Evolutionary conservation across 2,888 invertebrate species (phyloP).

Genomic region (Trichogramma dendrolimi): DNA sequence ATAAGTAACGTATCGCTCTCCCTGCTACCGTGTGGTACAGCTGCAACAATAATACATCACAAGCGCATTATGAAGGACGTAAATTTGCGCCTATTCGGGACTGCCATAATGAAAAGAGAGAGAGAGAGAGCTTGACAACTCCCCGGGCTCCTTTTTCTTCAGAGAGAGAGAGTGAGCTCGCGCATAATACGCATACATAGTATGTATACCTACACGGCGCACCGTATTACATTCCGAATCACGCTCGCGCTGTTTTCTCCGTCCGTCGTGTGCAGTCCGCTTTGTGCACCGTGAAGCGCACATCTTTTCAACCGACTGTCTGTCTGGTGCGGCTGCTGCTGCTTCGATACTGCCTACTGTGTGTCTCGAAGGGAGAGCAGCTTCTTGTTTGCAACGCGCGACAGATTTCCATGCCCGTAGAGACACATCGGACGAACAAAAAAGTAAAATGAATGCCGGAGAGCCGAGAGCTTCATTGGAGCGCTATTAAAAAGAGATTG

Average conservation of each 20-base stretch:
- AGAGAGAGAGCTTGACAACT: not conserved
- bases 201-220: too few species aligned
- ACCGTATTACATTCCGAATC: constrained; percentile 19
- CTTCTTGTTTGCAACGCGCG: too few species aligned
- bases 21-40: too few species aligned
- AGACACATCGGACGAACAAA: not conserved
- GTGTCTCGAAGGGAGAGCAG: too few species aligned
- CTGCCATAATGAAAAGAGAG: constrained; percentile 5
- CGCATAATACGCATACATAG: too few species aligned
- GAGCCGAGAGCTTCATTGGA: not conserved
- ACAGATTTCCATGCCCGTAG: too few species aligned
- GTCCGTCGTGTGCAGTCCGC: not conserved
- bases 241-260: constrained; percentile 11
- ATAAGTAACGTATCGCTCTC: too few species aligned
- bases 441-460: not conserved
- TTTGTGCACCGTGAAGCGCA: not conserved
- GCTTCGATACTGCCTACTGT: too few species aligned
- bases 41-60: too few species aligned
- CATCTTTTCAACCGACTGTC: constrained; percentile 13
- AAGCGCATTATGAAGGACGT: constrained; percentile 1
- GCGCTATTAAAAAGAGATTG: too few species aligned
- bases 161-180: not conserved
- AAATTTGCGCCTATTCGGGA: constrained; percentile 22
- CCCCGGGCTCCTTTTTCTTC: constrained; percentile 20
- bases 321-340: too few species aligned